Base-by-base conservation (phyloP, 2,888 invertebrate species). In the Nomada lathburiana region DNA sequence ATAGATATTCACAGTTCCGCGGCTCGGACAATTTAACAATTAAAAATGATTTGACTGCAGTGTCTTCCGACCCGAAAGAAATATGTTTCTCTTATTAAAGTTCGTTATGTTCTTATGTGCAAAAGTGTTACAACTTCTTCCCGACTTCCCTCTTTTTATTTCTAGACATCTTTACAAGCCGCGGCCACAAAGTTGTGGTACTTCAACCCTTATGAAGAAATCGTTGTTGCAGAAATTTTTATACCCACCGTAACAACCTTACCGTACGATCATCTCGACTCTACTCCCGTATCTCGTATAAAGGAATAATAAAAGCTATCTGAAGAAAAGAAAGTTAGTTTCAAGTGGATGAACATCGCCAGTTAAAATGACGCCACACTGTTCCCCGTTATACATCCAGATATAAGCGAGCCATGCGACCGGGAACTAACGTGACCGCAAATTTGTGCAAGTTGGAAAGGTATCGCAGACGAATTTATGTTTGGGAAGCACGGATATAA, bases 371-470 rank as follows among this genome's bases (percentile, higher is more conserved):
- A 72, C 47, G 80, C 62, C 72, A n/a, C 81, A n/a, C 81, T 73
- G 65, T 73, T 68, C 67, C 36, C 50, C 52, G 57, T 42, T 44
- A 63, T 63, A 80, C 55, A 52, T 68, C 52, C 67, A 63, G 52
- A 55, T 68, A 80, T 73, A 80, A 73, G 63, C 73, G 60, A 68
- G 72, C 72, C 36, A 80, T 52, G 68, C 73, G 73, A 80, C 81
- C 81, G 52, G 81, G 62, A 80, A 80, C 68, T 80, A 80, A 80
- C 52, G 55, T 60, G 81, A 26, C 81, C 80, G 73, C 81, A 80
- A 80, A 80, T 80, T 80, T 80, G 80, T 80, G 80, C 73, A 63
- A 80, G 72, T 80, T 68, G 57, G 44, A 68, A 63, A 36, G 53
- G 63, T 26, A 36, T 7, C 72, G 26, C n/a, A 26, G 80, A 67